phyloP scores from a whole-genome alignment of 2,888 invertebrate genomes.

The Lepas anatifera region DNA sequence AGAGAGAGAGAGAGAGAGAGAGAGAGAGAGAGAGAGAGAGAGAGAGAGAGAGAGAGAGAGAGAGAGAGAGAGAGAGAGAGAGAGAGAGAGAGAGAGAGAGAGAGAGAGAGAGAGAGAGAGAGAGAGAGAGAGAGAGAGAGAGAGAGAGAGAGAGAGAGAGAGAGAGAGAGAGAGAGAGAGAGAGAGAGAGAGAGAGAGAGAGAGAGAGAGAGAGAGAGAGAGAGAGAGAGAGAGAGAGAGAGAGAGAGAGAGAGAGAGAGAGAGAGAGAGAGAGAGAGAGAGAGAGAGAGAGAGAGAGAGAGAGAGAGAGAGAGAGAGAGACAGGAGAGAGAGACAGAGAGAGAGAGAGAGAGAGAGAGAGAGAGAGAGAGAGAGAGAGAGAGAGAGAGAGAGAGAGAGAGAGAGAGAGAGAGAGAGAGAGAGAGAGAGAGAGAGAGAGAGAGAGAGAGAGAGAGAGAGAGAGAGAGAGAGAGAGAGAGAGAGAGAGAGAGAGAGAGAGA shows the following conservation, averaged over 20 bases:
- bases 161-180: background rate
- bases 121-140: too few relatives aligned
- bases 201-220: background rate
- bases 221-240: background rate
- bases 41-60: too few relatives aligned
- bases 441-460: background rate
- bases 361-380: too few relatives aligned
- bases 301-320: too few relatives aligned
- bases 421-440: background rate
- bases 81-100: too few relatives aligned
- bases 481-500: background rate
- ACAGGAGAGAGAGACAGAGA: too few relatives aligned
- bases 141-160: too few relatives aligned
- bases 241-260: background rate
- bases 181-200: background rate
- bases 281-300: background rate
- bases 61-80: too few relatives aligned
- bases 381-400: background rate
- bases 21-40: too few relatives aligned
- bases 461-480: background rate
- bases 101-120: too few relatives aligned
- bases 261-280: slow-evolving; percentile 1
- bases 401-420: background rate
- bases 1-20: too few relatives aligned
- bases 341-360: too few relatives aligned